phyloP scores from a whole-genome alignment of 2,113 vertebrate genomes.

The Chrysemys picta region DNA sequence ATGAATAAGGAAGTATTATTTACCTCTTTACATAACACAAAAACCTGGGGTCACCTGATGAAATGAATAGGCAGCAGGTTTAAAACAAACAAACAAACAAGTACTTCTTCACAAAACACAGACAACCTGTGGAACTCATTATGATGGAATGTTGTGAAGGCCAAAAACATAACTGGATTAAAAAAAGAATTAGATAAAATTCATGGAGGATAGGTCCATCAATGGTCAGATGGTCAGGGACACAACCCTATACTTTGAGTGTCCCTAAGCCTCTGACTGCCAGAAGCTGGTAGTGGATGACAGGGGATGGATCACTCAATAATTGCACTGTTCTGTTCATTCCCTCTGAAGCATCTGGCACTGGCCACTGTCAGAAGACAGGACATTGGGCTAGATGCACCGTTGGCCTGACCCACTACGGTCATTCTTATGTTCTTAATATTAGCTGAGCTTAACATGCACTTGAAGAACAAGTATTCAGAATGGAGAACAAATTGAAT shows the following conservation, averaged over 20 bases:
- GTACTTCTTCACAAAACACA: too few relatives aligned
- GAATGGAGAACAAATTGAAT: fast-evolving
- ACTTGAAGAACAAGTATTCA: not conserved
- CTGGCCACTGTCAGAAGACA: not conserved
- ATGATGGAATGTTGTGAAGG: not conserved
- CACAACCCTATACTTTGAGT: not conserved
- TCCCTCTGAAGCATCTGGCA: not conserved
- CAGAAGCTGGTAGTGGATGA: not conserved
- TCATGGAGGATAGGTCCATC: not conserved
- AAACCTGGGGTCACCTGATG: not conserved
- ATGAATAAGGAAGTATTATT: not conserved
- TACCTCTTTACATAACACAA: not conserved
- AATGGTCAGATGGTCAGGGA: not conserved
- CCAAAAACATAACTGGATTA: not conserved
- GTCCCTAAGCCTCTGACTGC: not conserved
- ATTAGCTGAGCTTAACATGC: fast-evolving
- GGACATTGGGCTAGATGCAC: not conserved
- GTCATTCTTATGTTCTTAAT: not conserved
- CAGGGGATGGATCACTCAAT: not conserved
- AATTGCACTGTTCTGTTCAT: not conserved
- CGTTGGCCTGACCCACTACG: not conserved
- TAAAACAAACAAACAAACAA: not conserved
- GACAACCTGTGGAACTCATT: not conserved
- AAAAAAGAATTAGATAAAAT: not conserved
- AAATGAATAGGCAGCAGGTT: not conserved